Base-by-base conservation (phyloP, 2,888 invertebrate genomes). In the Serripes groenlandicus region DNA sequence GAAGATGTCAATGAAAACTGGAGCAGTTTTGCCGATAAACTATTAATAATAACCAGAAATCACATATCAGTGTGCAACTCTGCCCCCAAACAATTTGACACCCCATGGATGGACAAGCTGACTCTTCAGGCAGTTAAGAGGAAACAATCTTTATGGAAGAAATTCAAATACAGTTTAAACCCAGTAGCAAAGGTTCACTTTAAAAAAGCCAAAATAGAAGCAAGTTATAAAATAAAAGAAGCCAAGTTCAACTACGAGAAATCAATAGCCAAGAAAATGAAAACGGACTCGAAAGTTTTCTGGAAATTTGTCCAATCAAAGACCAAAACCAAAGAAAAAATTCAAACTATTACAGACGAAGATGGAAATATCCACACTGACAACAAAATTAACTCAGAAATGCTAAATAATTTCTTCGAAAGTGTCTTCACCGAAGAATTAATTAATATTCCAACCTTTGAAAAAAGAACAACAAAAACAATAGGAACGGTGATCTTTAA, bases 91-190 rank as follows among this genome's bases (percentile, higher is more conserved):
- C 32, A 15, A 9, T 62, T 62, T 23, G 34, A 62, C 62, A 62
- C 62, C 11, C 62, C 62, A 62, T 62, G 62, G 62, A 62, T 62
- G 62, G n/a, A n/a, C n/a, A 62, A 62, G n/a, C n/a, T n/a, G n/a
- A n/a, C n/a, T n/a, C n/a, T n/a, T n/a, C n/a, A n/a, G n/a, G n/a
- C n/a, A n/a, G n/a, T n/a, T n/a, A n/a, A n/a, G n/a, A n/a, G n/a
- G n/a, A n/a, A n/a, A n/a, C n/a, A n/a, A n/a, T n/a, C n/a, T n/a
- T n/a, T n/a, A n/a, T n/a, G n/a, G n/a, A n/a, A n/a, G n/a, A n/a
- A n/a, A n/a, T n/a, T n/a, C n/a, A n/a, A n/a, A n/a, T n/a, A n/a
- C n/a, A n/a, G n/a, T n/a, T n/a, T n/a, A n/a, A n/a, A n/a, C 34
- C 62, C 32, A 34, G 34, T 21, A n/a, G 21, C 32, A 32, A 34